Base-by-base conservation (phyloP, 2,113 vertebrate species). In the Lathamus discolor region DNA sequence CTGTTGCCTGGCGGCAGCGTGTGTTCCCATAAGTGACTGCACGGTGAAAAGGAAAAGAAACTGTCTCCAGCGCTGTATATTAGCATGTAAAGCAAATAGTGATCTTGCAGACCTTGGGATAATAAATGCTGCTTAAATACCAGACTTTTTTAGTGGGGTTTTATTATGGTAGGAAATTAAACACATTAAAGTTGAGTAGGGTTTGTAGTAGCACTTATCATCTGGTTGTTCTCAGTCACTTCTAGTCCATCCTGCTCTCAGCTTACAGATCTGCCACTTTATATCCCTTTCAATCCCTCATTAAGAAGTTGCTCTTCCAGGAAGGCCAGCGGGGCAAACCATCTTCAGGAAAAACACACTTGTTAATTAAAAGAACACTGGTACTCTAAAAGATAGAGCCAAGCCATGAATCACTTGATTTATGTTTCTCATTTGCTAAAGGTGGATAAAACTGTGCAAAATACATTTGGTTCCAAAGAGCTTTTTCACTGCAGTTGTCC, bases 291-390 rank as follows among this genome's bases (percentile, higher is more conserved):
- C 74, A 94, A 72, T 78, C 61, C 54, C 51, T 88, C 46, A 77
- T 83, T 83, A 95, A 92, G 79, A 35, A 69, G 68, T 92, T 78
- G 33, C 13, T 80, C 43, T 92, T 90, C 33, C 51, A 63, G 79
- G 72, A 95, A 93, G 68, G 68, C 79, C 82, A 81, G 46, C 23
- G 49, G n/a, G 19, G n/a, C 55, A 88, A 77, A 67, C 54, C 33
- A 77, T 24, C 41, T 70, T 78, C 79, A 83, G 93, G 55, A 90
- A 86, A 86, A 95, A 35, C 49, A 83, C 27, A 64, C 46, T 94
- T 70, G 24, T 86, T 95, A 92, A 70, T 92, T 92, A 86, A 92
- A 93, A 83, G 85, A 95, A 63, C 49, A 43, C 17, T 61, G 72
- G n/a, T 88, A 39, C 59, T 80, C 11, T 70, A 2, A 39, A 49